These are phyloP conservation scores for Erythrocebus patas DNA, from an alignment of 2,113 vertebrate genomes.

Conservation along the genomic window DNA sequence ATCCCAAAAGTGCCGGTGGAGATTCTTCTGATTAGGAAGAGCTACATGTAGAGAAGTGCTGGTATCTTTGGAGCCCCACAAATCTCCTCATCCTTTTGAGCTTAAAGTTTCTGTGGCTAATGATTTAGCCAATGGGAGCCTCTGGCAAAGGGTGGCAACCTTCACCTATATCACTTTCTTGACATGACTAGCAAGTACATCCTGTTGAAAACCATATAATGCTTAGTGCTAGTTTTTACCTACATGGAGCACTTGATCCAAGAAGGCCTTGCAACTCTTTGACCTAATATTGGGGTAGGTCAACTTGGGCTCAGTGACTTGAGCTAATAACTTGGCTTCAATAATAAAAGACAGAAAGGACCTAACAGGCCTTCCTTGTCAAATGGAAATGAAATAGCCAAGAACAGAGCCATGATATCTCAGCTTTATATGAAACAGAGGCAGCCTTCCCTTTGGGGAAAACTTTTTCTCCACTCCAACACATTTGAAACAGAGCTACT, in stretches of 20 bases:
- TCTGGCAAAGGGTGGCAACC: neutral
- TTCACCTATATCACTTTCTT: neutral
- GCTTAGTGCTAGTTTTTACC: neutral
- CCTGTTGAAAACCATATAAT: neutral
- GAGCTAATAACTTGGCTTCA: neutral
- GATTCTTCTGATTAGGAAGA: neutral
- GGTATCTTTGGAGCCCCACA: neutral
- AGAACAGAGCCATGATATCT: neutral
- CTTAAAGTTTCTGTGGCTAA: neutral
- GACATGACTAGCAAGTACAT: neutral
- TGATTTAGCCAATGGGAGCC: neutral
- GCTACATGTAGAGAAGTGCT: neutral
- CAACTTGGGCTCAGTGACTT: neutral
- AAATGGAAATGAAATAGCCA: neutral
- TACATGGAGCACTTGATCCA: neutral
- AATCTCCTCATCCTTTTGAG: neutral
- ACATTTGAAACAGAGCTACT: neutral
- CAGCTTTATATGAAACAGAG: neutral
- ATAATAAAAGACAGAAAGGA: neutral
- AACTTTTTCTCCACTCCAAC: neutral
- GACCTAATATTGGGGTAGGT: neutral
- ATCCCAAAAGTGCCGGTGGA: neutral
- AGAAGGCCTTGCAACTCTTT: neutral
- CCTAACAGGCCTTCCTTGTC: neutral
- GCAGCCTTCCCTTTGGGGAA: neutral